Percentiles rank a stretch among this genome's conserved stretches.
phyloP scores from a whole-genome alignment of 2,113 vertebrate species.

The Dermatemys mawii region DNA sequence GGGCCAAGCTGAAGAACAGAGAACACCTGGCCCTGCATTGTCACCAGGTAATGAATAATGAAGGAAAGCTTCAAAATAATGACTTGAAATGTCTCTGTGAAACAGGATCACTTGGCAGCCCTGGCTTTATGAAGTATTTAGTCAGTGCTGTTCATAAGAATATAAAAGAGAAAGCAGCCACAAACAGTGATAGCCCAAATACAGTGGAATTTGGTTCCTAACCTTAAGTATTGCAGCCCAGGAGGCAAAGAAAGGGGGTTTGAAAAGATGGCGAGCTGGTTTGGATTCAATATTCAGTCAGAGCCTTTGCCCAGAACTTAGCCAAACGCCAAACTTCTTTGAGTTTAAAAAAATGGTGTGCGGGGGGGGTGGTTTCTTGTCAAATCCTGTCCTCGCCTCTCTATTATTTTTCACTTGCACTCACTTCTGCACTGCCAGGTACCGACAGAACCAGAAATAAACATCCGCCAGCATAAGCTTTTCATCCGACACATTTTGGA shows the following conservation, averaged over 20 bases:
- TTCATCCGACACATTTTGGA: neutral
- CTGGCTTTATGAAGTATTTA: neutral
- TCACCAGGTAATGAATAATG: neutral
- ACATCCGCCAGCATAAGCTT: neutral
- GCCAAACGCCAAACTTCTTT: neutral
- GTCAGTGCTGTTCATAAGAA: neutral
- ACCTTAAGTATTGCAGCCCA: neutral
- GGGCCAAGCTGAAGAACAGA: neutral
- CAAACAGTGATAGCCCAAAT: neutral
- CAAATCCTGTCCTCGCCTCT: neutral
- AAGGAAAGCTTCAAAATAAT: neutral
- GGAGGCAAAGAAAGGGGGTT: neutral
- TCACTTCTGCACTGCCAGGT: neutral
- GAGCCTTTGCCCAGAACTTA: neutral
- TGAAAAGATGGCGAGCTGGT: neutral
- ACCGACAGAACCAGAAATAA: neutral
- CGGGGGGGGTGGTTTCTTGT: neutral
- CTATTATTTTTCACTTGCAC: neutral
- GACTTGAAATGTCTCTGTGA: neutral
- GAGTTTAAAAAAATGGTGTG: neutral
- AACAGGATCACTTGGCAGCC: neutral
- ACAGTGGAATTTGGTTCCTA: neutral
- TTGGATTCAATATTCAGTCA: neutral
- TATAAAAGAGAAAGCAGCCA: slow-evolving; percentile 1
- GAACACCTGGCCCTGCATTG: neutral